Evolutionary conservation across 2,113 vertebrate genomes (phyloP), one percentile per base, ranked within the genome.

Genomic region (Pangasianodon hypophthalmus): DNA sequence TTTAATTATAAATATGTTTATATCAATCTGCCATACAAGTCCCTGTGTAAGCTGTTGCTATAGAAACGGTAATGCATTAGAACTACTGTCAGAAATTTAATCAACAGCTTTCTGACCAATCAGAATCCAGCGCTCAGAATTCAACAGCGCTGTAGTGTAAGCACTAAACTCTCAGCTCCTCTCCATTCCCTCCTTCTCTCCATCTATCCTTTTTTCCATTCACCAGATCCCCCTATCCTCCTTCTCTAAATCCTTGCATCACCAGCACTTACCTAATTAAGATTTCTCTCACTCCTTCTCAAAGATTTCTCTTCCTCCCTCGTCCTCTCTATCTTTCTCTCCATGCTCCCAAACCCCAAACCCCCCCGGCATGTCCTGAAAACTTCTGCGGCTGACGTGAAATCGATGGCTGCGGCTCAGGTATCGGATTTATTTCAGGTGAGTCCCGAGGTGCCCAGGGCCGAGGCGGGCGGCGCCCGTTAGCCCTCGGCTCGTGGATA

Each of bases 361-460:
- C 50, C 91, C 79, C 91, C 93, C 90, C 93, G 92, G 64, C 92
- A 92, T 85, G 87, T 92, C 87, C 93, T 92, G 92, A 94, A 95
- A 96, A 95, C 92, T 94, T 95, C 95, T 94, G 87, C 85, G 29
- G 87, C 94, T 96, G 96, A 96, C 96, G 95, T 91, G 94, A 96
- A 96, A 96, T 96, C 96, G 92, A 96, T 96, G 94, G 71, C 71
- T 93, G 93, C 90, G 92, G 93, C 93, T 94, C 95, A 96, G 96
- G 95, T 96, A 95, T 96, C 91, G 95, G 95, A 90, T 86, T 90
- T 87, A 96, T 96, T 95, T 93, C 95, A 95, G 96, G 95, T 95
- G 93, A 95, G 91, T 95, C 95, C 95, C 92, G 93, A 95, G 96
- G 94, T 95, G 91, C 91, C 10, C 90, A 52, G 81, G 84, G 73